Percentiles rank a stretch among this genome's conserved stretches.
phyloP scores from a whole-genome alignment of 2,113 vertebrate genomes.

The Eptesicus fuscus region DNA sequence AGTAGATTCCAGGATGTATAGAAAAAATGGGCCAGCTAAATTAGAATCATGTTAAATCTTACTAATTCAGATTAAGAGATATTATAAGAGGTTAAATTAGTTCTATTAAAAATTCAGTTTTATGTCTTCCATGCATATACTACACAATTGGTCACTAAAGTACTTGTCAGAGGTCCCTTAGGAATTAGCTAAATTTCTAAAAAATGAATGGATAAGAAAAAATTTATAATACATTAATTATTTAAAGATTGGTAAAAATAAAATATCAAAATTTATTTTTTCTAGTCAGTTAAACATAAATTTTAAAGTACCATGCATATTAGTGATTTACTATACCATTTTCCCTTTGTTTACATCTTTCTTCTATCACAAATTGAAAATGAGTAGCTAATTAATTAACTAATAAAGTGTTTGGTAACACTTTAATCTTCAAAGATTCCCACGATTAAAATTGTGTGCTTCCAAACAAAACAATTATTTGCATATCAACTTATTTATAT shows the following conservation, averaged over 20 bases:
- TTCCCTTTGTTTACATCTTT: neutral
- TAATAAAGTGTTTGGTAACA: neutral
- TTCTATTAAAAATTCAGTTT: neutral
- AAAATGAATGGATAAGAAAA: neutral
- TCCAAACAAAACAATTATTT: neutral
- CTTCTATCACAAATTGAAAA: neutral
- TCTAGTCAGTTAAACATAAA: neutral
- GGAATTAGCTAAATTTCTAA: neutral
- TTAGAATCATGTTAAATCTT: neutral
- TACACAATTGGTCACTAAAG: neutral
- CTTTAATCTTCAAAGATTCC: neutral
- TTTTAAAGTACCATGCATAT: neutral
- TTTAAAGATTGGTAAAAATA: neutral
- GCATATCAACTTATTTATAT: neutral
- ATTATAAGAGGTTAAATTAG: neutral
- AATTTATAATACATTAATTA: neutral
- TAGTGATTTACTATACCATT: neutral
- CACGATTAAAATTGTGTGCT: neutral
- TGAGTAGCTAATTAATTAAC: neutral
- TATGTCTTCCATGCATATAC: neutral
- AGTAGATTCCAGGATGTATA: neutral
- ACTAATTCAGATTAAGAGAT: neutral
- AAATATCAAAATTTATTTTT: neutral
- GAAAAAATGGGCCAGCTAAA: neutral
- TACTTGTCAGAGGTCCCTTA: neutral